Evolutionary conservation across 1,140 invertebrate genomes (phyloP), one percentile per base, ranked within the genome.

Genomic region (Sitobion miscanthi): DNA sequence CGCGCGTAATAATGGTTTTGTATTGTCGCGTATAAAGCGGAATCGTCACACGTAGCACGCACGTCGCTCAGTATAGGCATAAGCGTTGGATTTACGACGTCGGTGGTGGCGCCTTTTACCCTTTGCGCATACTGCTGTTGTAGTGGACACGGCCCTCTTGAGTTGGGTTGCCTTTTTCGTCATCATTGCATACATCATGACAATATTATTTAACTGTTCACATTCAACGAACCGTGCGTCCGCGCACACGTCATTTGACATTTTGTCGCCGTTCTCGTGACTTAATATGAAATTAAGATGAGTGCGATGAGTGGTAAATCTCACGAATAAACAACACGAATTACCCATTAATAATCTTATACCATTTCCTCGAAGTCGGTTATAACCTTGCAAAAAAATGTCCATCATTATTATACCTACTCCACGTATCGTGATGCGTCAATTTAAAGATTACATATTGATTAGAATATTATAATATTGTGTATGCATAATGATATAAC

Each of bases 381-480:
- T 30, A 52, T 52, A 86, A 86, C 85, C 85, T 86, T 86, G 85
- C 45, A 8, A 86, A 85, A 42, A 45, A 45, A 85, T 85, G 45
- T 47, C 45, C 23, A n/a, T 47, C 23, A n/a, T 47, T 23, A 47
- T 49, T 47, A 30, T 45, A 42, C 9, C 9, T 11, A 14, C 8
- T 25, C 23, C 82, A 1, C 8, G 25, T 23, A 30, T 45, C 85
- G 85, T 86, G 85, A 86, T 86, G 30, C 42, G 14, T 86, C 45
- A 30, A 86, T 86, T 86, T 47, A 86, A 86, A n/a, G 38, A 47
- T 86, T 45, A 86, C 23, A 86, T 86, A 45, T 77, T 83, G 82
- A 42, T 83, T 35, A 83, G 42, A 86, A 45, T 42, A 42, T 42
- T 25, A 86, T 83, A 86, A 45, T 42, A 42, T 42, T 45, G 11